These are phyloP conservation scores for Timandra comae DNA, from an alignment of 2,888 invertebrate genomes.

Conservation along the genomic window DNA sequence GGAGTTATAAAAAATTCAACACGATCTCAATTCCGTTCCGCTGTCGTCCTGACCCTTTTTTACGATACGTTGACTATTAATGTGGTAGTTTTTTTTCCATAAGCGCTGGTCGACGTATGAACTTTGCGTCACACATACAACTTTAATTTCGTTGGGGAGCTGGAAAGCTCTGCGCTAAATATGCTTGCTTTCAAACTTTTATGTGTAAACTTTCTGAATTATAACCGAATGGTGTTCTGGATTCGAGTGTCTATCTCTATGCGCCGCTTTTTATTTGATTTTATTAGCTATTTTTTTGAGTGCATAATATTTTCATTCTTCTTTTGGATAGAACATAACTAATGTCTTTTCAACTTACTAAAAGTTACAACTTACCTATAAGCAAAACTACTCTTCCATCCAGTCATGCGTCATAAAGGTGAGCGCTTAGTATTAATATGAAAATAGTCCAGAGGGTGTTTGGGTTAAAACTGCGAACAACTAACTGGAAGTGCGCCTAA, in stretches of 20 bases:
- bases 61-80: slow-evolving; percentile 40
- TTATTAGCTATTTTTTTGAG: no score
- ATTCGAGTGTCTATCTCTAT: slow-evolving; percentile 13
- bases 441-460: no score
- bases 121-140: slow-evolving; percentile 27
- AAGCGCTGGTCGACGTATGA: slow-evolving; percentile 23
- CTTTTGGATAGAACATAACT: no score
- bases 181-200: slow-evolving; percentile 35
- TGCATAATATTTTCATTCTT: background rate
- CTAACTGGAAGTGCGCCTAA: no score
- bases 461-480: no score
- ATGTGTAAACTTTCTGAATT: slow-evolving; percentile 33
- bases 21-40: slow-evolving; percentile 51
- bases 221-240: slow-evolving; percentile 24
- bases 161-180: slow-evolving; percentile 26
- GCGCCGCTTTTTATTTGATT: background rate
- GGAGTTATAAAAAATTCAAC: slow-evolving; percentile 57
- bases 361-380: no score
- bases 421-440: no score
- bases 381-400: no score
- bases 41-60: slow-evolving; percentile 44
- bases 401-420: no score
- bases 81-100: slow-evolving; percentile 40
- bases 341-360: no score
- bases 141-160: slow-evolving; percentile 33